phyloP scores from a whole-genome alignment of 1,140 invertebrate genomes.

The Protaetia brevitarsis region DNA sequence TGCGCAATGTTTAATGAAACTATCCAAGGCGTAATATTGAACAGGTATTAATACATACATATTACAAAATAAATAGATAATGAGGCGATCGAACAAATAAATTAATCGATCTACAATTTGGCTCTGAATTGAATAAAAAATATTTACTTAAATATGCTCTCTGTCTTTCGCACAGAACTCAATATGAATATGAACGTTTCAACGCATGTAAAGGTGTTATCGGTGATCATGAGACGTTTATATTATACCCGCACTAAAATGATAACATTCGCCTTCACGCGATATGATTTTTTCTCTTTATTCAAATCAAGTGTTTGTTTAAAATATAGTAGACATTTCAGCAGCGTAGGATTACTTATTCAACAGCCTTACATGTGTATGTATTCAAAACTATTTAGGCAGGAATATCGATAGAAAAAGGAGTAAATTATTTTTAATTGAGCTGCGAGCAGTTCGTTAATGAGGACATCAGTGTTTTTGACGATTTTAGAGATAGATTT shows the following conservation, averaged over 20 bases:
- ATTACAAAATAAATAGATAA: slow-evolving; percentile 19
- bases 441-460: background rate
- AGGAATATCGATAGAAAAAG: background rate
- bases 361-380: too few species aligned
- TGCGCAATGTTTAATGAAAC: slow-evolving; percentile 15
- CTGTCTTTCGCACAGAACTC: background rate
- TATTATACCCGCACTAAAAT: background rate
- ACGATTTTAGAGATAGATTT: background rate
- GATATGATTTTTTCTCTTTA: too few species aligned
- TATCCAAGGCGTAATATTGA: slow-evolving; percentile 14
- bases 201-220: background rate
- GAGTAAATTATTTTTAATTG: background rate
- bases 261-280: too few species aligned
- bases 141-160: background rate
- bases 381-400: too few species aligned
- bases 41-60: slow-evolving; percentile 16
- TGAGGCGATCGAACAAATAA: slow-evolving; percentile 16
- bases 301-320: too few species aligned
- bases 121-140: slow-evolving; percentile 14
- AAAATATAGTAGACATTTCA: too few species aligned
- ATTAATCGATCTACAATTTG: slow-evolving; percentile 18
- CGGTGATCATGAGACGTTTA: background rate
- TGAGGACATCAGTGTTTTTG: background rate
- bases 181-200: background rate
- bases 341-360: too few species aligned